These are phyloP conservation scores for Amyelois transitella DNA, from an alignment of 1,140 invertebrate species.

Conservation along the genomic window DNA sequence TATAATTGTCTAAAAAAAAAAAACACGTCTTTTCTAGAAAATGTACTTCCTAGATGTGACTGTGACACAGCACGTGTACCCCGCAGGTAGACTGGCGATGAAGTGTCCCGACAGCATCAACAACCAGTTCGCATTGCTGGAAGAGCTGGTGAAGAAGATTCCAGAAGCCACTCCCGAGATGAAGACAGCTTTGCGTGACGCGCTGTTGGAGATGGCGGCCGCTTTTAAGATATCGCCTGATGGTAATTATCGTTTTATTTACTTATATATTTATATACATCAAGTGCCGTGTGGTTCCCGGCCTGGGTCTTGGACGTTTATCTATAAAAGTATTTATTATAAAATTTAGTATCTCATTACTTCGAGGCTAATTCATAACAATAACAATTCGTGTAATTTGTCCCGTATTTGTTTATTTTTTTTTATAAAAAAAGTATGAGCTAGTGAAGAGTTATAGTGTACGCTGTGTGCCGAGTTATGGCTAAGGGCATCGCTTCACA, in stretches of 20 bases:
- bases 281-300: background rate
- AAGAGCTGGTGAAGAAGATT: slow-evolving; percentile 74
- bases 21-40: no score
- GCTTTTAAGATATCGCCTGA: slow-evolving; percentile 75
- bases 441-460: no score
- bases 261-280: background rate
- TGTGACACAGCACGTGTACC: slow-evolving; percentile 78
- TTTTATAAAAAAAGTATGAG: no score
- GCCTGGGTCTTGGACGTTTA: no score
- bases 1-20: no score
- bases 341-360: no score
- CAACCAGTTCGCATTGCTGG: slow-evolving; percentile 58
- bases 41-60: slow-evolving; percentile 17
- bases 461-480: no score
- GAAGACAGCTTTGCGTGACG: slow-evolving; percentile 81
- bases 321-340: no score
- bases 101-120: slow-evolving; percentile 58
- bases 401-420: no score
- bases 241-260: slow-evolving; percentile 18
- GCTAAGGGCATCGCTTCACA: no score
- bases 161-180: slow-evolving; percentile 75
- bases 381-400: no score
- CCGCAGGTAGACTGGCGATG: slow-evolving; percentile 54
- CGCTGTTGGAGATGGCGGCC: slow-evolving; percentile 80
- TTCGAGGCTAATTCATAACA: no score